Percentiles rank a stretch among this genome's conserved stretches.
Evolutionary conservation across 2,113 vertebrate genomes (phyloP).

Genomic region (Picathartes gymnocephalus): DNA sequence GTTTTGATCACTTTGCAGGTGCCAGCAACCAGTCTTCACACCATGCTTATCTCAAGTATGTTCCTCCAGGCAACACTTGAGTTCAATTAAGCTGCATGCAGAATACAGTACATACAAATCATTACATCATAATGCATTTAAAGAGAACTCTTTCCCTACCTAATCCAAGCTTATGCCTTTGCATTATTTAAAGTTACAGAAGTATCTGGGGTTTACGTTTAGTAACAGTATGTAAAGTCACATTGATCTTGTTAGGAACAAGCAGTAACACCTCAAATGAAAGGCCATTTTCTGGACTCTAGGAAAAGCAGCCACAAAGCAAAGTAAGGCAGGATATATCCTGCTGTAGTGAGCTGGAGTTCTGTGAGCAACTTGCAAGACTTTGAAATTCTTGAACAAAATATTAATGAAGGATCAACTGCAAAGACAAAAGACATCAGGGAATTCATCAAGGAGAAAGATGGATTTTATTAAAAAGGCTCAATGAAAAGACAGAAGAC

Average conservation of each 20-base stretch:
- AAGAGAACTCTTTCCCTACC: neutral
- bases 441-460: neutral
- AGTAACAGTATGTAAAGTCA: neutral
- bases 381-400: neutral
- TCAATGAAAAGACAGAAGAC: neutral
- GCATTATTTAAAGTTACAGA: neutral
- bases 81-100: neutral
- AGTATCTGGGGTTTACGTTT: neutral
- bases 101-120: neutral
- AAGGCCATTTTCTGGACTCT: neutral
- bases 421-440: neutral
- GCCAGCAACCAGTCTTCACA: neutral
- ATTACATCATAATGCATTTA: neutral
- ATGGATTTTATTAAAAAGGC: neutral
- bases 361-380: neutral
- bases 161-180: neutral
- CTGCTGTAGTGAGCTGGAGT: neutral
- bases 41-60: fast-evolving
- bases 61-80: fast-evolving
- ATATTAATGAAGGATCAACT: neutral
- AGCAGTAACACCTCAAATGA: neutral
- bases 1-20: neutral
- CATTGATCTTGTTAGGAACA: neutral
- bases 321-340: neutral
- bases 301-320: neutral